Evolutionary conservation across 2,797 vertebrate genomes (phyloP), one percentile per base, ranked within the genome.

Genomic region (Erpetoichthys calabaricus): DNA sequence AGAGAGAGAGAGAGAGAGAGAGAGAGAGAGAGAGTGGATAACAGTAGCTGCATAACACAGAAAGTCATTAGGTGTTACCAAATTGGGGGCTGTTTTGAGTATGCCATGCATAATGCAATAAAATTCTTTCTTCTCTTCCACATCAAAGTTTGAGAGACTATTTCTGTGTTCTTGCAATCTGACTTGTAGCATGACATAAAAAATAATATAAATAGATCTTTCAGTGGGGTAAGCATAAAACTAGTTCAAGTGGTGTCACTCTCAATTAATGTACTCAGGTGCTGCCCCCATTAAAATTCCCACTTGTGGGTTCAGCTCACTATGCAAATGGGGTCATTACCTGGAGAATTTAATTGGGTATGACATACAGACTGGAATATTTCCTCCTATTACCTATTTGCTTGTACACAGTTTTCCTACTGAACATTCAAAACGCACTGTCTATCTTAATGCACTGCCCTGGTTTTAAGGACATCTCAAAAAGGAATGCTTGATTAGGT

Each of bases 251-350:
- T 86, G 77, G 86, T 90, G 92, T 91, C 92, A 88, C 84, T 91
- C 91, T 89, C 88, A 90, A 94, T 95, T 90, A 91, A 86, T 86
- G 82, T 86, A 82, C 77, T 87, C 85, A 83, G 88, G 87, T 91
- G 84, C 81, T 83, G 80, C 84, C 86, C 86, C 89, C 88, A 90
- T 93, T 94, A 91, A 91, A 87, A 85, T 80, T 79, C 83, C 83
- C 83, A 86, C 83, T 87, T 88, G 78, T 84, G 82, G 80, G 83
- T 84, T 87, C 80, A 73, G 80, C 87, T 91, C 85, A 82, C 86
- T 86, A 91, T 91, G 89, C 89, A 91, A 93, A 97, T 91, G 81
- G 81, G 87, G 85, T 91, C 86, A 86, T 94, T 92, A 92, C 85
- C 89, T 87, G 86, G 81, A 83, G 85, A 89, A 73, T 81, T 83